Evolutionary conservation across 2,113 vertebrate genomes (phyloP).

Genomic region (Formicarius rufipectus): DNA sequence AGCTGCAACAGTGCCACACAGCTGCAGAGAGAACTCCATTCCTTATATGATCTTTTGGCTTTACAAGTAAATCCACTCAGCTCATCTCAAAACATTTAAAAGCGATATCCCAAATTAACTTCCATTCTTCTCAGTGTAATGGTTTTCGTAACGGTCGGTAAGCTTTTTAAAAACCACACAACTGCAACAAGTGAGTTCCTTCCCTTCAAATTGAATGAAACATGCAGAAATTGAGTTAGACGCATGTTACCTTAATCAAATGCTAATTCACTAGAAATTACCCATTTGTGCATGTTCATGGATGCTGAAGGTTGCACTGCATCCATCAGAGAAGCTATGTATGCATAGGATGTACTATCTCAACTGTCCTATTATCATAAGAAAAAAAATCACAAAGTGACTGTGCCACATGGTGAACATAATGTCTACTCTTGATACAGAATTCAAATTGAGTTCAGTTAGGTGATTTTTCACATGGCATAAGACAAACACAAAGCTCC

Average conservation of each 20-base stretch:
- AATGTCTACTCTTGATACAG: background rate
- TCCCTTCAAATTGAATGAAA: background rate
- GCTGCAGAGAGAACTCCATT: background rate
- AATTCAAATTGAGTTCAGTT: background rate
- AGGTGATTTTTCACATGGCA: background rate
- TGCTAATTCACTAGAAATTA: background rate
- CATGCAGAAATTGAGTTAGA: background rate
- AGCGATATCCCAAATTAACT: background rate
- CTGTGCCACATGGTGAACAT: background rate
- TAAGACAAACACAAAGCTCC: background rate
- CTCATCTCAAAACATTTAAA: slow-evolving; percentile 1
- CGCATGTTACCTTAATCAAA: background rate
- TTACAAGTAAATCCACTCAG: background rate
- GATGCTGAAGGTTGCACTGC: background rate
- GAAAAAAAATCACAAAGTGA: background rate
- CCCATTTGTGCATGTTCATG: background rate
- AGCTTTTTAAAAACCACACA: background rate
- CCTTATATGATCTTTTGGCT: background rate
- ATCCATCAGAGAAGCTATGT: background rate
- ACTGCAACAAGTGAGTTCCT: background rate
- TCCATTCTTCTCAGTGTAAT: background rate
- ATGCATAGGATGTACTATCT: background rate
- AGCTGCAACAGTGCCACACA: background rate
- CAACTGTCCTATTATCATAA: background rate
- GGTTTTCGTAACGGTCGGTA: background rate